Evolutionary conservation across 2,797 vertebrate species (phyloP).

Genomic region (Phrynocephalus guinanensis): DNA sequence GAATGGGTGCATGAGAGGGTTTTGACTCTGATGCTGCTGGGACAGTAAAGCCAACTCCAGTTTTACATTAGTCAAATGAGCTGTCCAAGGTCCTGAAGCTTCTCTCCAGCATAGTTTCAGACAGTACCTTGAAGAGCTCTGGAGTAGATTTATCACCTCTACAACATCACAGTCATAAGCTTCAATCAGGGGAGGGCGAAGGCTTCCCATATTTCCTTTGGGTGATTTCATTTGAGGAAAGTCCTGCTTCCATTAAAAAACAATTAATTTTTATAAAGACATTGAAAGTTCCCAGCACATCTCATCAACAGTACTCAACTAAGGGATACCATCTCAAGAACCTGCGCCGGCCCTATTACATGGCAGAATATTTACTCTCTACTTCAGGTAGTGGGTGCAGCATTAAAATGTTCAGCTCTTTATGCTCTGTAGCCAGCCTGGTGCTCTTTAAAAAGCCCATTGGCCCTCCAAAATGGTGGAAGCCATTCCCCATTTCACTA

Average conservation of each 20-base stretch:
- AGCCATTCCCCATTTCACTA: neutral
- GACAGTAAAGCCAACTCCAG: too few species aligned
- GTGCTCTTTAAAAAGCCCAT: neutral
- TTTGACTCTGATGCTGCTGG: too few species aligned
- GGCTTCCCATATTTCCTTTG: neutral
- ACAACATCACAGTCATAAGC: too few species aligned
- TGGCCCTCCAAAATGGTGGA: neutral
- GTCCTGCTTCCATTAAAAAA: neutral
- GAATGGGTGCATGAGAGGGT: too few species aligned
- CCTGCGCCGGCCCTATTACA: neutral
- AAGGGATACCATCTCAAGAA: neutral
- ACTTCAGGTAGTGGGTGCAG: neutral
- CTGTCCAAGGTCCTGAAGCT: too few species aligned
- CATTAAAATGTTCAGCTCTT: neutral
- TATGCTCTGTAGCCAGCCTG: neutral
- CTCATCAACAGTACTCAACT: neutral
- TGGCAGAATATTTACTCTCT: neutral
- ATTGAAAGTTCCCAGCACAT: neutral
- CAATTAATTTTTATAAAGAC: neutral
- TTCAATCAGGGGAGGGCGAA: neutral
- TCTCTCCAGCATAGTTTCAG: too few species aligned
- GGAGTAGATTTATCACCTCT: too few species aligned
- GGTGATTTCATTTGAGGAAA: neutral
- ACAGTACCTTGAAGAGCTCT: too few species aligned
- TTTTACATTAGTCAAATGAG: too few species aligned